Conservation (phyloP, 2,888 invertebrate genomes). For the Tortricodes alternella region DNA sequence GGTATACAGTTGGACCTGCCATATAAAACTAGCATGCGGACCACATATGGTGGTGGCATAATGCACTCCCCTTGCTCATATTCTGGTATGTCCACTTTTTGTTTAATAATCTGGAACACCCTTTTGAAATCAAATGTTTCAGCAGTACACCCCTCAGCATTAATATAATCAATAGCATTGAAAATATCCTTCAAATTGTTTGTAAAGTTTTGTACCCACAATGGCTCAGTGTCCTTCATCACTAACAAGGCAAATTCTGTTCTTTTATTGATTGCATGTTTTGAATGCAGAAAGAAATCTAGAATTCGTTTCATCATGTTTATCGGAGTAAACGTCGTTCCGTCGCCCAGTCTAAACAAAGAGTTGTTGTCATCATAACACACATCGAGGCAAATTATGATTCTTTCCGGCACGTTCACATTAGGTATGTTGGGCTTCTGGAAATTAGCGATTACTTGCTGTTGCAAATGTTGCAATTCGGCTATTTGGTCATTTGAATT, state of each 20-base stretch:
- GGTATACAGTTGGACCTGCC: conserved; percentile 86
- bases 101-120: conserved; percentile 79
- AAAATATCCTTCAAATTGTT: conserved; percentile 82
- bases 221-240: conserved; percentile 76
- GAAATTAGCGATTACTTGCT: conserved; percentile 68
- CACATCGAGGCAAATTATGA: conserved; percentile 85
- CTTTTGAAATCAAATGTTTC: conserved; percentile 81
- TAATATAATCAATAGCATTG: conserved; percentile 79
- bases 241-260: conserved; percentile 85
- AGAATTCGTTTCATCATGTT: conserved; percentile 85
- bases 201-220: conserved; percentile 85
- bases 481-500: conserved; percentile 36
- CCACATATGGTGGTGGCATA: conserved; percentile 81
- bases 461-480: conserved; percentile 59
- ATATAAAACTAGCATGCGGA: conserved; percentile 86
- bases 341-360: conserved; percentile 76
- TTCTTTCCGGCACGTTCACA: conserved; percentile 83
- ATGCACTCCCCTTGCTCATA: conserved; percentile 62
- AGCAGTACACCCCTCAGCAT: conserved; percentile 72
- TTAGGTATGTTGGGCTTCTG: conserved; percentile 74
- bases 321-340: conserved; percentile 79
- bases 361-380: conserved; percentile 82
- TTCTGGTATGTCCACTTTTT: conserved; percentile 78
- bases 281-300: conserved; percentile 84
- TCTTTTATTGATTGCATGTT: conserved; percentile 81